Conservation (phyloP, 2,888 invertebrate species). For the Petrophora chlorosata region DNA sequence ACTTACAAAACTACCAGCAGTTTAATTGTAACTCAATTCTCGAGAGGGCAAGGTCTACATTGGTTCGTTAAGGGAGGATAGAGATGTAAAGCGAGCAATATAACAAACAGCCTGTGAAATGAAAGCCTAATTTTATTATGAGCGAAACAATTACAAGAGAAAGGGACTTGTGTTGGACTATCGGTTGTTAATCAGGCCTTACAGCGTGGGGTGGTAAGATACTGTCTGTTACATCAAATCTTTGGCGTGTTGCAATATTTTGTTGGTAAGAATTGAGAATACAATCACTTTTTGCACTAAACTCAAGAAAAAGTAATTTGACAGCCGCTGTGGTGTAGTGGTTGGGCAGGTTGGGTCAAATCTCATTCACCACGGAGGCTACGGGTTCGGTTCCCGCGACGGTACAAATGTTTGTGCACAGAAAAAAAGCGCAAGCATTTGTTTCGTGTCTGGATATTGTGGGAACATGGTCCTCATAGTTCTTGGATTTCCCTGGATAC, state of each 20-base stretch:
- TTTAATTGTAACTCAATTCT: background rate
- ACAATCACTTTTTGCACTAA: too few relatives aligned
- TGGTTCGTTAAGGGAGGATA: background rate
- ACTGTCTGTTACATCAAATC: background rate
- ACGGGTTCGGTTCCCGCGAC: too few relatives aligned
- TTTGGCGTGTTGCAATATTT: background rate
- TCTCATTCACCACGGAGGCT: too few relatives aligned
- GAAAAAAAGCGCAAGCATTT: too few relatives aligned
- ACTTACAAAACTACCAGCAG: background rate
- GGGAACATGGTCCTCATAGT: too few relatives aligned
- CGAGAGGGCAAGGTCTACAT: background rate
- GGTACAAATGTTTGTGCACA: too few relatives aligned
- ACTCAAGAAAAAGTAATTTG: too few relatives aligned
- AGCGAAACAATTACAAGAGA: slow-evolving; percentile 45
- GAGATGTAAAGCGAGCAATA: slow-evolving; percentile 21
- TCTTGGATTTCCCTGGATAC: too few relatives aligned
- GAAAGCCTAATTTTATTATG: slow-evolving; percentile 63
- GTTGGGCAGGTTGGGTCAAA: too few relatives aligned
- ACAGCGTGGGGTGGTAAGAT: slow-evolving; percentile 1
- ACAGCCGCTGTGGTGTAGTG: too few relatives aligned
- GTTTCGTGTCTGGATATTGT: too few relatives aligned
- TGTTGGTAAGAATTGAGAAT: too few relatives aligned
- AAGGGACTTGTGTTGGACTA: slow-evolving; percentile 21
- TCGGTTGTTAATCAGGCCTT: slow-evolving; percentile 18
- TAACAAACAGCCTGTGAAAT: slow-evolving; percentile 56